A percentile compares a stretch with the other conserved stretches of the same genome.
Conservation (phyloP, 2,888 invertebrate species). For the Acrocera orbiculus region DNA sequence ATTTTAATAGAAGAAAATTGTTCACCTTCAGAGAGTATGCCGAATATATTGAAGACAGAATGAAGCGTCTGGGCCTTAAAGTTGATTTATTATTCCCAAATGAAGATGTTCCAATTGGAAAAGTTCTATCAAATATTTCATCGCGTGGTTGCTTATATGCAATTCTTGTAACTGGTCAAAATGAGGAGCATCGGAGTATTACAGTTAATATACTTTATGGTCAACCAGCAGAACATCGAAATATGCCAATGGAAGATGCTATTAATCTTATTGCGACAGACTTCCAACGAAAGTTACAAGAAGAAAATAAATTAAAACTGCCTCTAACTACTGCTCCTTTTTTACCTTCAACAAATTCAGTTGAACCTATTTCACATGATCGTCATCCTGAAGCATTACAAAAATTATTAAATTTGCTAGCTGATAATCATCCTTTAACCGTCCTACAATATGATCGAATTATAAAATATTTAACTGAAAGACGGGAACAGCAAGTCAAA, state of each 20-base stretch:
- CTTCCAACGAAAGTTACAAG: conserved; percentile 41
- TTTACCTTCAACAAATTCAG: conserved; percentile 32
- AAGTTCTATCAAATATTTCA: conserved; percentile 71
- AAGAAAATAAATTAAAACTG: conserved; percentile 30
- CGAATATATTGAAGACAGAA: conserved; percentile 64
- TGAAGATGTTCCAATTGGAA: conserved; percentile 65
- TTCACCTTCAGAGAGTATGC: conserved; percentile 44
- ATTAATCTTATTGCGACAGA: conserved; percentile 58
- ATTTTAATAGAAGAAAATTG: background rate
- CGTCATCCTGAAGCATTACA: conserved; percentile 48
- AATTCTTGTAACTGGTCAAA: conserved; percentile 67
- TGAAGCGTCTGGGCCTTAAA: conserved; percentile 59
- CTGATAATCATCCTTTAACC: conserved; percentile 62
- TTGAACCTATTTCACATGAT: conserved; percentile 31
- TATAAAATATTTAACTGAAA: conserved; percentile 52
- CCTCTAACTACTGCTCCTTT: conserved; percentile 16
- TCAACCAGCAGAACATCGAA: conserved; percentile 76
- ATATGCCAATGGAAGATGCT: conserved; percentile 90
- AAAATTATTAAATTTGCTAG: conserved; percentile 57
- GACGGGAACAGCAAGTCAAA: conserved; percentile 54
- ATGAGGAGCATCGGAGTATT: conserved; percentile 69
- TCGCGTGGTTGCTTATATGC: conserved; percentile 80
- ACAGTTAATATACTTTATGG: conserved; percentile 69
- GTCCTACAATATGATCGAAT: conserved; percentile 63
- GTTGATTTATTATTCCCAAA: conserved; percentile 84